Conservation (phyloP, 1,140 invertebrate species). For the Chlorops oryzae region DNA sequence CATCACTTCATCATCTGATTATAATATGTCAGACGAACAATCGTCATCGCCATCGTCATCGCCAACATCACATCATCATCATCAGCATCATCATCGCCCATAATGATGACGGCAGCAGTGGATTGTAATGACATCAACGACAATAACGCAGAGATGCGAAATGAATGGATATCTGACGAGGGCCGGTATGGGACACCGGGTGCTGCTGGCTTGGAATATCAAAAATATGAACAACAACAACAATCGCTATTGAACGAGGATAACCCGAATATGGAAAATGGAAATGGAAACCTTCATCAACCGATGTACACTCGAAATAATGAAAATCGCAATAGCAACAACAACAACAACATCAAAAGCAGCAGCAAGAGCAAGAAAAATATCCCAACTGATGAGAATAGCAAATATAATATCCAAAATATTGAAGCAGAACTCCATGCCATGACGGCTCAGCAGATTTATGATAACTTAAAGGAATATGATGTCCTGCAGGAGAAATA, state of each 20-base stretch:
- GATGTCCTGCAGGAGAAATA: constrained; percentile 63
- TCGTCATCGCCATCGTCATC: constrained; percentile 8
- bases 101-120: constrained; percentile 8
- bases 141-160: constrained; percentile 40
- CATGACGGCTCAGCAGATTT: constrained; percentile 47
- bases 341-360: constrained; percentile 6
- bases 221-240: constrained; percentile 40
- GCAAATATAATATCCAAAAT: background rate
- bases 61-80: constrained; percentile 4
- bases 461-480: constrained; percentile 61
- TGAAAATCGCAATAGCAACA: constrained; percentile 12
- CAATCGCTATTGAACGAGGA: constrained; percentile 7
- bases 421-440: constrained; percentile 36
- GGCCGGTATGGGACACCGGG: constrained; percentile 48
- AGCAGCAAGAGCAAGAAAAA: constrained; percentile 1
- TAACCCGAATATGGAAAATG: too few species aligned
- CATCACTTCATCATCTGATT: constrained; percentile 4
- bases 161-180: constrained; percentile 47
- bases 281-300: constrained; percentile 22
- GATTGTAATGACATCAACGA: constrained; percentile 7
- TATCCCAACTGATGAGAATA: background rate
- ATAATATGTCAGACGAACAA: too few species aligned
- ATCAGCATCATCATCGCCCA: constrained; percentile 7
- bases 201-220: constrained; percentile 48
- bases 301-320: constrained; percentile 23